Conservation (phyloP, 64 coral and sea anemone species). For the Stichodactyla helianthus region DNA sequence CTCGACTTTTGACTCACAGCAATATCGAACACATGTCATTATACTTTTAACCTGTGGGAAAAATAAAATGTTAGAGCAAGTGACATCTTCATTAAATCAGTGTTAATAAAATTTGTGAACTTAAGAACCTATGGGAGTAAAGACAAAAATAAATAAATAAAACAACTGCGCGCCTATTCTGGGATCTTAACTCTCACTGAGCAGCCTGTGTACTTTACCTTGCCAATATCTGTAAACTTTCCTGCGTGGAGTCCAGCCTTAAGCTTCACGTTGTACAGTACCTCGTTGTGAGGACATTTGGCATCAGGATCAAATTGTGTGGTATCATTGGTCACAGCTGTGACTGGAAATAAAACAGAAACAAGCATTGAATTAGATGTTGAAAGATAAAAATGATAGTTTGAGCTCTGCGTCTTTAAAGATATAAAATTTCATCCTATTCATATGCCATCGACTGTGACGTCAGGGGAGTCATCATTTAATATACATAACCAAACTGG, state of each 20-base stretch:
- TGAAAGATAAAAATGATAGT: too few species aligned
- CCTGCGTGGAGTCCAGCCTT: conserved; percentile 80
- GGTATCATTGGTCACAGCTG: conserved; percentile 46
- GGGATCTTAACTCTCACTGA: too few species aligned
- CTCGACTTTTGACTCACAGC: conserved; percentile 78
- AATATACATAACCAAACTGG: too few species aligned
- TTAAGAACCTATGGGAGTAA: too few species aligned
- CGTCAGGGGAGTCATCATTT: too few species aligned
- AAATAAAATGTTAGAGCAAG: not conserved
- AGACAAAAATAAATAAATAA: too few species aligned
- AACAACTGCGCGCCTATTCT: too few species aligned
- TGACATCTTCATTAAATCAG: not conserved
- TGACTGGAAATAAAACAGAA: conserved; percentile 32
- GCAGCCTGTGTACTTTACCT: conserved; percentile 32
- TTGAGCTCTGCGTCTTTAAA: too few species aligned
- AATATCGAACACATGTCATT: conserved; percentile 78
- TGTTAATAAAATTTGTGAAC: too few species aligned
- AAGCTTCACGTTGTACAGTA: conserved; percentile 97
- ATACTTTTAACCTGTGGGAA: conserved; percentile 47
- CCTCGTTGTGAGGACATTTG: conserved; percentile 97
- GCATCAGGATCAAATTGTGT: conserved; percentile 73
- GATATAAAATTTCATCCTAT: too few species aligned
- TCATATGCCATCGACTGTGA: too few species aligned
- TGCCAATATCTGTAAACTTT: conserved; percentile 94
- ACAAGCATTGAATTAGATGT: too few species aligned